Evolutionary conservation across 2,888 invertebrate genomes (phyloP).

Genomic region (Mesorhabditis belari): DNA sequence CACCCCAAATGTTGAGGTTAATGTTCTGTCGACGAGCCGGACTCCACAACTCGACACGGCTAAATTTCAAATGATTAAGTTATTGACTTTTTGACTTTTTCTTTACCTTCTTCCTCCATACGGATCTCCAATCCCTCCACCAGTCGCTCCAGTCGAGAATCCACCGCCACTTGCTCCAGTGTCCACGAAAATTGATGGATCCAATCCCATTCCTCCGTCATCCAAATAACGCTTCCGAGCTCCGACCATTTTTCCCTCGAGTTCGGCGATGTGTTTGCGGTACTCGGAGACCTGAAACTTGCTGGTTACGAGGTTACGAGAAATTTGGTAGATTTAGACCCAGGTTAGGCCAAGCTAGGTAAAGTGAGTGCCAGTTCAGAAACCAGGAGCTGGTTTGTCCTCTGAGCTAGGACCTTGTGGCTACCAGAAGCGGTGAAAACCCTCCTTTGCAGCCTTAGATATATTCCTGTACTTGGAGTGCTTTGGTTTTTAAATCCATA

Average conservation of each 20-base stretch:
- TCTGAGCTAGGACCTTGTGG: too few species aligned
- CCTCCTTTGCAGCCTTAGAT: too few species aligned
- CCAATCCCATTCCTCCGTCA: constrained; percentile 13
- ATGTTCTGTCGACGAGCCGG: constrained; percentile 13
- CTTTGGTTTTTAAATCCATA: too few species aligned
- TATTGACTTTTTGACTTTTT: background rate
- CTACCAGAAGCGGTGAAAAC: too few species aligned
- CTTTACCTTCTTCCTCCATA: too few species aligned
- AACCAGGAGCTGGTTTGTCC: too few species aligned
- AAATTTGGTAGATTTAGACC: background rate
- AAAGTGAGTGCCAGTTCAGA: too few species aligned
- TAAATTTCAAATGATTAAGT: constrained; percentile 2
- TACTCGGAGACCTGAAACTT: constrained; percentile 42
- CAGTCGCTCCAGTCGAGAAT: background rate
- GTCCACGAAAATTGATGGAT: background rate
- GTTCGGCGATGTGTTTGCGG: constrained; percentile 48
- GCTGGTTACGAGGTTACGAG: background rate
- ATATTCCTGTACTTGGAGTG: too few species aligned
- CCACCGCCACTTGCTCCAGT: background rate
- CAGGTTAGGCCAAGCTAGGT: too few species aligned
- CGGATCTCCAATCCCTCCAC: background rate
- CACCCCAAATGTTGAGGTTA: constrained; percentile 3
- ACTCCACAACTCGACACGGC: constrained; percentile 23
- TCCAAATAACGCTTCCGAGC: constrained; percentile 28
- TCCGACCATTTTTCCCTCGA: constrained; percentile 40